Evolutionary conservation across 2,797 vertebrate species (phyloP).

Genomic region (Staurois parvus): DNA sequence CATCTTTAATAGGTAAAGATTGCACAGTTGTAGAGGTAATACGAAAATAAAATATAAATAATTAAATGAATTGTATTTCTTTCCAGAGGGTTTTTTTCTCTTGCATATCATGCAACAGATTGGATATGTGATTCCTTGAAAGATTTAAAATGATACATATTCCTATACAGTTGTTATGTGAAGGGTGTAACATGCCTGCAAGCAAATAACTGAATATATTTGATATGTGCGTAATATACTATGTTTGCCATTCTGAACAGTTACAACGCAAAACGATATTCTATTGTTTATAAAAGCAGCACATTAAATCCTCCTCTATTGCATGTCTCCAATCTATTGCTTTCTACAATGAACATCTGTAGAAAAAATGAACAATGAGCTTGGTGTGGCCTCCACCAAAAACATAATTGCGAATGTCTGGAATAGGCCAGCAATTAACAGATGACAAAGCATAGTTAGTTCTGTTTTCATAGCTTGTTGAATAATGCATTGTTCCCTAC

Average conservation of each 20-base stretch:
- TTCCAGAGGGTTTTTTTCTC: not conserved
- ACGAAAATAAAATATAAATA: no score
- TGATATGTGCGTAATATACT: not conserved
- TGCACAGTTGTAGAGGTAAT: no score
- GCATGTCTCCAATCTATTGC: slow-evolving; percentile 3
- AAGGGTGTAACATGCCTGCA: slow-evolving; percentile 25
- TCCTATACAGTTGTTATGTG: not conserved
- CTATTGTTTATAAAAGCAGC: slow-evolving; percentile 41
- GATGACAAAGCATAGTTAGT: slow-evolving; percentile 58
- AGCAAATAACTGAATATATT: not conserved
- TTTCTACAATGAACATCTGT: slow-evolving; percentile 55
- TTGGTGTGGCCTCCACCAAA: slow-evolving; percentile 56
- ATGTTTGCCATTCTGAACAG: not conserved
- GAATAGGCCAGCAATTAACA: slow-evolving; percentile 51
- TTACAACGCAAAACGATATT: slow-evolving; percentile 34
- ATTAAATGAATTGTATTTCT: no score
- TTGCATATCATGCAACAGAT: not conserved
- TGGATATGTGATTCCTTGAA: not conserved
- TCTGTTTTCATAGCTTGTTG: slow-evolving; percentile 56
- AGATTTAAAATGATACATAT: not conserved
- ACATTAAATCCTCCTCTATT: slow-evolving; percentile 32
- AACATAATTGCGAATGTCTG: slow-evolving; percentile 56
- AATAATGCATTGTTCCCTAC: slow-evolving; percentile 58
- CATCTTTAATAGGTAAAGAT: no score
- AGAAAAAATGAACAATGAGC: slow-evolving; percentile 50